Percentiles rank a stretch among this genome's conserved stretches.
Conservation (phyloP, 1,140 invertebrate genomes). For the Andricus grossulariae region DNA sequence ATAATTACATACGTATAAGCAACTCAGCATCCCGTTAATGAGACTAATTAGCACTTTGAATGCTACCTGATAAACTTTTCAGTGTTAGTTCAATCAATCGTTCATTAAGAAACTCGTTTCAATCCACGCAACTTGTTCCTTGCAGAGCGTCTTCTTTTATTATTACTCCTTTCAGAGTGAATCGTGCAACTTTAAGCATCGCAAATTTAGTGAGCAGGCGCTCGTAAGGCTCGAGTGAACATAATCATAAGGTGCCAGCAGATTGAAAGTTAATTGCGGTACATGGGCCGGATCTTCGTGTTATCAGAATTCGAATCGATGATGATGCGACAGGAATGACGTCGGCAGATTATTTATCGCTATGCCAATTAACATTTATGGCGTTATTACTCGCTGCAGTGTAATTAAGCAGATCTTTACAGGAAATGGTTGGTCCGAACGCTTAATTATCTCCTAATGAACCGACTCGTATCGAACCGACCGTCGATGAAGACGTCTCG, state of each 20-base stretch:
- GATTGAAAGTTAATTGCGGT: slow-evolving; percentile 34
- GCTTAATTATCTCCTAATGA: slow-evolving; percentile 49
- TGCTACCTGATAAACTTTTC: slow-evolving; percentile 22
- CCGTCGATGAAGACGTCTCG: slow-evolving; percentile 52
- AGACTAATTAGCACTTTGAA: slow-evolving; percentile 4
- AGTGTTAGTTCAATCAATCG: slow-evolving; percentile 4
- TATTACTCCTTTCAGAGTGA: neutral
- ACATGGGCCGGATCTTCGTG: slow-evolving; percentile 5
- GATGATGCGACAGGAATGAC: slow-evolving; percentile 33
- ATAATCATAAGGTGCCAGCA: slow-evolving; percentile 37
- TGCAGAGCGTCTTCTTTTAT: neutral
- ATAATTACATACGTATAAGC: neutral
- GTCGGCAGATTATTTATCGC: slow-evolving; percentile 38
- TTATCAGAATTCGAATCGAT: slow-evolving; percentile 15
- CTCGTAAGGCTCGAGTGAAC: neutral
- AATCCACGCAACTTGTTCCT: neutral
- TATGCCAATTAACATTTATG: slow-evolving; percentile 41
- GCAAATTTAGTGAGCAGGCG: slow-evolving; percentile 8
- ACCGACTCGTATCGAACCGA: slow-evolving; percentile 39
- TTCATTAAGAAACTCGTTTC: slow-evolving; percentile 18
- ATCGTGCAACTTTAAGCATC: neutral
- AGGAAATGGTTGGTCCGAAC: slow-evolving; percentile 33
- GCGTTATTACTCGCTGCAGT: slow-evolving; percentile 11
- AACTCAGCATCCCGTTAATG: slow-evolving; percentile 13
- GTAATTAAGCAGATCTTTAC: slow-evolving; percentile 19